Evolutionary conservation across 1,140 invertebrate genomes (phyloP), one percentile per base, ranked within the genome.

Genomic region (Drosophila simulans): DNA sequence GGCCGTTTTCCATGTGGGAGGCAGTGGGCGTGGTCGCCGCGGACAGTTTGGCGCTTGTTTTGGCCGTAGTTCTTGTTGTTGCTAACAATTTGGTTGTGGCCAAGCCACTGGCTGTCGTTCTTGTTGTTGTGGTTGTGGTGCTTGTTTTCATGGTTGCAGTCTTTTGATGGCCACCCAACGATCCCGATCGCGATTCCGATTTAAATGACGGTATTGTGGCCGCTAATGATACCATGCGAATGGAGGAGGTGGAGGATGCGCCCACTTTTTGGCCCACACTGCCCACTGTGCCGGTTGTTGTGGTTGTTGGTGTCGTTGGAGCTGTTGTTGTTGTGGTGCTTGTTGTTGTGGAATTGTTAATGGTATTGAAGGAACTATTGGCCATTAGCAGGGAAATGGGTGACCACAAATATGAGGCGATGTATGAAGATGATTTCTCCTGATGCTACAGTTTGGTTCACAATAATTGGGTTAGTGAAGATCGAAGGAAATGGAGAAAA

Each of bases 381-480:
- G 73, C 65, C 65, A 77, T 54, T 72, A 78, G 39, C 57, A 78
- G 37, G 35, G 74, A 69, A 62, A 78, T 59, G 57, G 85, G 73
- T 43, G 80, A 75, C 84, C 84, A 89, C 66, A 89, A 75, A 69
- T 80, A 89, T 71, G 84, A 89, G 13, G 84, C 85, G 69, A 88
- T 62, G 40, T 64, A 85, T 77, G 81, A 83, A n/a, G 75, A 79
- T 71, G 84, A 74, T 68, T 89, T 89, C 34, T 89, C 77, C 59
- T 79, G 63, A 66, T 90, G 77, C 85, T 89, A 54, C n/a, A 72
- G 39, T 62, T 57, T 39, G 42, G 12, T 60, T 48, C 11, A 42
- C 48, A 48, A 49, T 45, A 48, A 64, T 45, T 42, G 43, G 34
- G 63, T 65, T 60, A 40, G 48, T 12, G 31, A 20, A 13, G 10